Base-by-base conservation (phyloP, 2,888 invertebrate species). In the Pterostichus niger region DNA sequence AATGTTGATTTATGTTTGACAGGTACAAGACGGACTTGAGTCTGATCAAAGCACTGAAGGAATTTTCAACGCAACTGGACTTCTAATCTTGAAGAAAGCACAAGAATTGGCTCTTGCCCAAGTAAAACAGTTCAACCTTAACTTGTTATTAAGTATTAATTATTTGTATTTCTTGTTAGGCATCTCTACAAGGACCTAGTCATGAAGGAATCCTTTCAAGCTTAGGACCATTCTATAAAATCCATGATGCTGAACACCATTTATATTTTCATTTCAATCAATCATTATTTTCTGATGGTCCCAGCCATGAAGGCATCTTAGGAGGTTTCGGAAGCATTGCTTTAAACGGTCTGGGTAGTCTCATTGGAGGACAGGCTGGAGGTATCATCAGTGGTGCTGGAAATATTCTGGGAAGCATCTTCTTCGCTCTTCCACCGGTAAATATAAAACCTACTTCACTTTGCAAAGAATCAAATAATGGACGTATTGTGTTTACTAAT, bases 281-380 rank as follows among this genome's bases (percentile, higher is more conserved):
- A 1, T 64, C 35, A n/a, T 6, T 6, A 6, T 13, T 2, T 35
- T 33, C 33, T n/a, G 64, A 64, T 3, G 6, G 35, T 35, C 15
- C 46, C 11, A 73, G 73, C n/a, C 73, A 73, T 7, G 73, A 73
- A 40, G 46, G 46, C 13, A 46, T 73, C 17, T 7, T 44, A 24
- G 73, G 73, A 44, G 17, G 40, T 15, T n/a, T 73, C 4, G 73
- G 73, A 46, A 11, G 46, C 2, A 46, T 73, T 17, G 46, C n/a
- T 9, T 15, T 49, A 7, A 44, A 10, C 15, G 73, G 73, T 10
- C 9, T 73, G n/a, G 44, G 46, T 11, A 6, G 13, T 17, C 9
- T 73, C 4, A 10, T 46, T 11, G 73, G 73, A 17, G 73, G 44
- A 46, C 6, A 15, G 9, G 15, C 10, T 15, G 68, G 68, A 15